Evolutionary conservation across 2,113 vertebrate species (phyloP), one percentile per base, ranked within the genome.

Genomic region (Clinocottus analis): DNA sequence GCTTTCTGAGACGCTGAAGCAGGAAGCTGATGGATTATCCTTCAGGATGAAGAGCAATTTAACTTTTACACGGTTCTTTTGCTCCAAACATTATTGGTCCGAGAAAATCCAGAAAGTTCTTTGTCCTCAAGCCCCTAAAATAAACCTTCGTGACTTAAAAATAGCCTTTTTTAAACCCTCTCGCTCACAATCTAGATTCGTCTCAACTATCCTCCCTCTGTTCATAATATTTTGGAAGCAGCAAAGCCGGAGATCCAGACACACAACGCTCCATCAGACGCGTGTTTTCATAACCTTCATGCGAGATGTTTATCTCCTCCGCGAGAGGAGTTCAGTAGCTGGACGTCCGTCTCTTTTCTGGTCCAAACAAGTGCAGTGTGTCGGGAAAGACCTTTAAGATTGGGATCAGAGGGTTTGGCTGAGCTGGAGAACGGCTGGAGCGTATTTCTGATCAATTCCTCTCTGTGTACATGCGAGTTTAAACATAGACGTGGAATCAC

Each of bases 221-320:
- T 21, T 79, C 39, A 70, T 53, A 72, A 84, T 72, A 76, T 73
- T 76, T 73, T 79, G 23, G 19, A 73, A 72, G 45, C 60, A 67
- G 39, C 35, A 17, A 41, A 10, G 5, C 23, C 35, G 29, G 67
- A 33, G 19, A 29, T 72, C 21, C 8, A n/a, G 29, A 39, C 16
- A 64, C 19, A 31, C 51, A 37, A 63, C 51, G 16, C 61, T 8
- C 51, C 9, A 75, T 47, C 8, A 23, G 69, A 63, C 58, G 11
- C 29, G 29, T 82, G 72, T 78, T 86, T 84, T 83, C 77, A 75
- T 47, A 80, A 83, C 72, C 73, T 51, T 68, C 31, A 13, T 53
- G 17, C 5, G 29, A 72, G 68, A 64, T 72, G 47, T 77, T n/a
- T 51, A 75, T 56, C 60, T 60, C 33, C 8, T 35, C n/a, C 60